These are phyloP conservation scores for Cerceris ruficornis DNA, from an alignment of 2,888 invertebrate genomes.

Conservation along the genomic window DNA sequence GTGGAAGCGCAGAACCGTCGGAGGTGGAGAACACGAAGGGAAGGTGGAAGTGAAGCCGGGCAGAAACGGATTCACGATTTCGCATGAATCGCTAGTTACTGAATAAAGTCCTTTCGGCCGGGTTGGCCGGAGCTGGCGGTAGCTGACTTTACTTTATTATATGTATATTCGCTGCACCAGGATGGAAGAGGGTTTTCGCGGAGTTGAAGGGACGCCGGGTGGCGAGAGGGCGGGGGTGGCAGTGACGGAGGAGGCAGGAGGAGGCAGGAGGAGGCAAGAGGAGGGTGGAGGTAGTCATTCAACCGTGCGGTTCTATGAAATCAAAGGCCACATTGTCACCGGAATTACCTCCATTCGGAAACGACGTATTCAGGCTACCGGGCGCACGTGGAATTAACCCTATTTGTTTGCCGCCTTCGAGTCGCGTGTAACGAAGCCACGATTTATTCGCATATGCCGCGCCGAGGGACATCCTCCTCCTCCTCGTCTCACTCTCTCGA, in stretches of 20 bases:
- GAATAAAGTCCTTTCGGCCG: constrained; percentile 71
- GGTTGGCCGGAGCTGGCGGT: constrained; percentile 60
- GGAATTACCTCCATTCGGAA: constrained; percentile 81
- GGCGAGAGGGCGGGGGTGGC: constrained; percentile 29
- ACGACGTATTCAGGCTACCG: constrained; percentile 79
- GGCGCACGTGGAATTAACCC: constrained; percentile 80
- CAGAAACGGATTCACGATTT: constrained; percentile 71
- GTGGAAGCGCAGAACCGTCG: constrained; percentile 15
- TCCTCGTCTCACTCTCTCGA: constrained; percentile 17
- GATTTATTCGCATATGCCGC: constrained; percentile 71
- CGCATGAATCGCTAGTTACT: constrained; percentile 76
- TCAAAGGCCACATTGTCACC: constrained; percentile 81
- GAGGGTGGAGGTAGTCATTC: constrained; percentile 74
- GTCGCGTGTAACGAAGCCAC: constrained; percentile 76
- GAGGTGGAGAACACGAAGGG: constrained; percentile 36
- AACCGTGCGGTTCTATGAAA: constrained; percentile 79
- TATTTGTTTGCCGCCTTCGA: constrained; percentile 79
- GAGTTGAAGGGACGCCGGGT: constrained; percentile 52
- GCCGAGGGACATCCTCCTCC: constrained; percentile 31
- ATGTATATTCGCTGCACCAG: constrained; percentile 67
- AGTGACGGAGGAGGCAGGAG: constrained; percentile 33
- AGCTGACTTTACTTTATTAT: constrained; percentile 72
- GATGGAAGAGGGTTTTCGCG: constrained; percentile 59
- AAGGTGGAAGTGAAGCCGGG: constrained; percentile 57
- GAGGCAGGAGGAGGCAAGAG: constrained; percentile 43